Conservation (phyloP, 2,888 invertebrate genomes). For the Phortica magna region DNA sequence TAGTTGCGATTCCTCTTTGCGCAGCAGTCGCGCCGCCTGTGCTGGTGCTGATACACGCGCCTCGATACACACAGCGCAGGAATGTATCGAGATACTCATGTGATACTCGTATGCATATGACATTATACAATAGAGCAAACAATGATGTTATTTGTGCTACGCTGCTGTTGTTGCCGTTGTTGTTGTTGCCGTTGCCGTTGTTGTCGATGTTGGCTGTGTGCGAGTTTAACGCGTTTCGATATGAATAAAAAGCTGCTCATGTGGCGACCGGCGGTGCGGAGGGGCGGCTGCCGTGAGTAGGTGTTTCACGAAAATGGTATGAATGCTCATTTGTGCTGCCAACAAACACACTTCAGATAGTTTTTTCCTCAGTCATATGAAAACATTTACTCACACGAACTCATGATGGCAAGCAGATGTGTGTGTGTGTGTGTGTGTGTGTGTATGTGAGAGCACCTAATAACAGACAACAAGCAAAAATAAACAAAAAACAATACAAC, state of each 20-base stretch:
- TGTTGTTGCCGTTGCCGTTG: conserved; percentile 20
- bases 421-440: not conserved
- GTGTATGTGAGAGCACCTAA: conserved; percentile 5
- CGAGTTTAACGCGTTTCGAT: conserved; percentile 45
- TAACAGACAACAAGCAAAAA: conserved; percentile 12
- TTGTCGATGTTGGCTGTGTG: conserved; percentile 8
- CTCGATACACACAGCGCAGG: not conserved
- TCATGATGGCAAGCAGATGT: conserved; percentile 1
- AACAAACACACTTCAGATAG: conserved; percentile 70
- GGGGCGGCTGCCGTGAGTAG: conserved; percentile 53
- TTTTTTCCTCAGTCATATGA: conserved; percentile 26
- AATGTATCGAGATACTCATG: conserved; percentile 3
- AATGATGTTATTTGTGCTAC: conserved; percentile 42
- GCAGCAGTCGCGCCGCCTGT: not conserved
- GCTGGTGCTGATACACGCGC: not conserved
- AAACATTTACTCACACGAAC: conserved; percentile 23
- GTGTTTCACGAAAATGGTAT: conserved; percentile 64
- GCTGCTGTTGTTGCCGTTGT: conserved; percentile 37
- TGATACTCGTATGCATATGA: conserved; percentile 16
- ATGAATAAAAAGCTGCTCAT: conserved; percentile 14
- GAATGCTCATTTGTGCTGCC: conserved; percentile 71
- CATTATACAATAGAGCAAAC: conserved; percentile 14
- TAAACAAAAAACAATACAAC: not conserved
- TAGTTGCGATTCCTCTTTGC: conserved; percentile 23
- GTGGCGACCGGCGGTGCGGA: not conserved